Evolutionary conservation across 1,140 invertebrate genomes (phyloP).

Genomic region (Pseudomyrmex dendroicus): DNA sequence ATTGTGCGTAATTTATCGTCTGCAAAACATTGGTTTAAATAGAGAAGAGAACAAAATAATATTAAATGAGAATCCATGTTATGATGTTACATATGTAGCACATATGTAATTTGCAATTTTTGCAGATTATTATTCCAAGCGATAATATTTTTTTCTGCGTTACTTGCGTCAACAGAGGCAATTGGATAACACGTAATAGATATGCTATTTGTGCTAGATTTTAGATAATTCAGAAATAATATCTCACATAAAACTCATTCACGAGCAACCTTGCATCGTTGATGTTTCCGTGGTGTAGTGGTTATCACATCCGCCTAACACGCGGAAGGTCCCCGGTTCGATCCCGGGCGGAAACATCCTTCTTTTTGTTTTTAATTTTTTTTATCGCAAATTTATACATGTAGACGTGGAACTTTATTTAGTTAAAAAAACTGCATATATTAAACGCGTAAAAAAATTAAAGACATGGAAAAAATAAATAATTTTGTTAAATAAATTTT

Average conservation of each 20-base stretch:
- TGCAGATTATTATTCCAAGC: neutral
- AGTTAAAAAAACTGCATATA: no score
- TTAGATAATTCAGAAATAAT: neutral
- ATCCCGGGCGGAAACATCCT: conserved; percentile 75
- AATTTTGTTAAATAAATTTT: no score
- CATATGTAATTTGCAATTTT: neutral
- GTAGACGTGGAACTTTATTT: no score
- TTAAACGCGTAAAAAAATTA: no score
- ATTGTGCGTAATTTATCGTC: neutral
- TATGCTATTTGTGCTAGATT: neutral
- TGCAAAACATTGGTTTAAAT: neutral
- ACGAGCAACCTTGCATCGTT: neutral
- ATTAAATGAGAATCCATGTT: neutral
- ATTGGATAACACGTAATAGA: neutral
- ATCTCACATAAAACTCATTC: neutral
- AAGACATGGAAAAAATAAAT: no score
- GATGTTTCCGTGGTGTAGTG: conserved; percentile 75
- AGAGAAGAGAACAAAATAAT: neutral
- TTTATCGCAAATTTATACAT: no score
- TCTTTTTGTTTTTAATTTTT: conserved; percentile 5
- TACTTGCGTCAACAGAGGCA: neutral
- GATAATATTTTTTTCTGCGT: neutral
- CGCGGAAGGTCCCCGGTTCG: conserved; percentile 76
- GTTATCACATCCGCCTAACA: conserved; percentile 77
- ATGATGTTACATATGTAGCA: neutral